Conservation (phyloP, 2,888 invertebrate genomes). For the Pandemis cinnamomeana region DNA sequence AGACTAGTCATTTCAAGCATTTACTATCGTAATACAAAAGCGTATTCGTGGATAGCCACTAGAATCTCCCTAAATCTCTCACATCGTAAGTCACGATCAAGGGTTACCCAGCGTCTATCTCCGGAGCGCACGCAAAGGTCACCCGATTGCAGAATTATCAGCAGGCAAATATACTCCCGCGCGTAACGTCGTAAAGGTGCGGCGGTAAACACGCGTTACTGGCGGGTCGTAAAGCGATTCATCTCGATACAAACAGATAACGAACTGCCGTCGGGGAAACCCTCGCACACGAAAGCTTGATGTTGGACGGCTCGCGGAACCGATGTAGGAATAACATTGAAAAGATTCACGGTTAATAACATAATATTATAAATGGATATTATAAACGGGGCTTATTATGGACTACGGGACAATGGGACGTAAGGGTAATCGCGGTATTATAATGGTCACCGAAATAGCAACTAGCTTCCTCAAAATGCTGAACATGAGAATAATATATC, state of each 20-base stretch:
- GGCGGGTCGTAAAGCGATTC: constrained; percentile 8
- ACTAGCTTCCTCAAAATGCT: no score
- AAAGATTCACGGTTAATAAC: no score
- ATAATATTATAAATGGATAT: no score
- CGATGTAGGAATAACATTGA: no score
- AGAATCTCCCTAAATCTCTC: not conserved
- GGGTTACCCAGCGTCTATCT: not conserved
- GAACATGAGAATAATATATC: no score
- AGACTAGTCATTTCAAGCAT: not conserved
- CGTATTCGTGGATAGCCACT: not conserved
- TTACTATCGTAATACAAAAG: not conserved
- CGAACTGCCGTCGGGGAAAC: not conserved
- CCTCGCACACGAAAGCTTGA: not conserved
- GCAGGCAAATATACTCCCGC: constrained; percentile 4
- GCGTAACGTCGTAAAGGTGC: constrained; percentile 10
- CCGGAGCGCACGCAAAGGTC: constrained; percentile 14
- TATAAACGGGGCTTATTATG: no score
- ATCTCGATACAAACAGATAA: not conserved
- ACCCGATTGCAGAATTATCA: not conserved
- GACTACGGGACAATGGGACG: no score
- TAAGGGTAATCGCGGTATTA: no score
- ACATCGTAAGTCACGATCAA: not conserved
- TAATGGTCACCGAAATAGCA: no score
- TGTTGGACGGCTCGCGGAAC: no score
- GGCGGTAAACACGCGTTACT: not conserved